Base-by-base conservation (phyloP, 2,113 vertebrate genomes). In the Phocoena phocoena region DNA sequence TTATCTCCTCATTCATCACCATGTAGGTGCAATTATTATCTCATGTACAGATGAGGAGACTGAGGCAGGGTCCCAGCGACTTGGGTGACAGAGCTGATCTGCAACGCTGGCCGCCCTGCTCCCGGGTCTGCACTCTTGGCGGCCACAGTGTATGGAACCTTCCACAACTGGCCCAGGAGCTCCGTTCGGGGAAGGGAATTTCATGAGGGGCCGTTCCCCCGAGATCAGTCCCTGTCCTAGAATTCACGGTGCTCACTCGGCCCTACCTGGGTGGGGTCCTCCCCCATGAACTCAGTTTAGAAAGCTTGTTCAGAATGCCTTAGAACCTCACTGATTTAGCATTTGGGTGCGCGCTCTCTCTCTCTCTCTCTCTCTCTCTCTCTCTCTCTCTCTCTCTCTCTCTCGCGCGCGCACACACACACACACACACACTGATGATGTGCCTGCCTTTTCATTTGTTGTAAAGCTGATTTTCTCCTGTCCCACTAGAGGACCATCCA, bases 21-120 rank as follows among this genome's bases (percentile, higher is more conserved):
- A 23, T 0, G 23, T 2, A 9, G 15, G 28, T 0, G 38, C 23
- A 11, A 6, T 25, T 17, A 21, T 5, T 11, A 8, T 5, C 53
- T 53, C 17, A 0, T 0, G 6, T 0, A 5, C 83, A 36, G 68
- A 33, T 0, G 17, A 12, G 33, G 55, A 70, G 60, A n/a, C 47
- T 3, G 44, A 20, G 58, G 65, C 63, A 38, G 53, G 6, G 70
- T 5, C 38, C 79, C 21, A 4, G 60, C 0, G 8, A 18, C 23
- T 5, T 0, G 9, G 67, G 76, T 0, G n/a, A 76, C 13, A 6
- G 28, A 25, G 83, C 83, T 14, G n/a, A 9, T 1, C 2, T 4
- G 88, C 79, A 21, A 13, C 4, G 13, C 83, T 6, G 26, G 79
- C 63, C 9, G 5, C 6, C 65, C 31, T 0, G 17, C 36, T 13